Conservation (phyloP, 2,888 invertebrate species). For the Creontiades dilutus region DNA sequence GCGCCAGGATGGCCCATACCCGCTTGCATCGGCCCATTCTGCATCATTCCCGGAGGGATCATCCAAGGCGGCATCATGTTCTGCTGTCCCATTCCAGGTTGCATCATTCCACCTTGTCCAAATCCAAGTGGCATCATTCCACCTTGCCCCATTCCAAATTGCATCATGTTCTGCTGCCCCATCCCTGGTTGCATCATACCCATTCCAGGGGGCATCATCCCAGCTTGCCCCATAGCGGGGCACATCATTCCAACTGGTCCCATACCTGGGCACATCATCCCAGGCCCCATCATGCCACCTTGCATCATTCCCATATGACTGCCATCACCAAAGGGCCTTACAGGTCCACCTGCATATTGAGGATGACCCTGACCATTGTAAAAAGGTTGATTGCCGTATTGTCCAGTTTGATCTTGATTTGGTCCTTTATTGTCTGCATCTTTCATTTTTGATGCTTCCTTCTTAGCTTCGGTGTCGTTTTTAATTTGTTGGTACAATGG, state of each 20-base stretch:
- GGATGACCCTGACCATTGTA: neutral
- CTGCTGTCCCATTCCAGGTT: neutral
- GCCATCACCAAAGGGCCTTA: no score
- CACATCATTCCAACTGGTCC: neutral
- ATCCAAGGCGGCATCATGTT: neutral
- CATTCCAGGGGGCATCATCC: conserved; percentile 6
- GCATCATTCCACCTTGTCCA: neutral
- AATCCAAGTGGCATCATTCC: neutral
- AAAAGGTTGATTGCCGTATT: neutral
- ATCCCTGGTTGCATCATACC: neutral
- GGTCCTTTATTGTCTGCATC: neutral
- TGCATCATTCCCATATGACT: neutral
- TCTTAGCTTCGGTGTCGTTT: neutral
- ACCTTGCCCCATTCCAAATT: neutral
- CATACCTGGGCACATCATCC: neutral
- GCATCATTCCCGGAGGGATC: neutral
- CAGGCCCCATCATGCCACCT: neutral
- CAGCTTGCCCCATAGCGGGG: neutral
- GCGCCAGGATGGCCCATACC: neutral
- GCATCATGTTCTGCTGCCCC: neutral
- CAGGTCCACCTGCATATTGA: neutral
- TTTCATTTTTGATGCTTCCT: neutral
- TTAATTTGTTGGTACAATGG: conserved; percentile 65
- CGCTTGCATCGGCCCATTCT: neutral
- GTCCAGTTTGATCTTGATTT: neutral